Conservation (phyloP, 2,888 invertebrate genomes). For the Autographa gamma region DNA sequence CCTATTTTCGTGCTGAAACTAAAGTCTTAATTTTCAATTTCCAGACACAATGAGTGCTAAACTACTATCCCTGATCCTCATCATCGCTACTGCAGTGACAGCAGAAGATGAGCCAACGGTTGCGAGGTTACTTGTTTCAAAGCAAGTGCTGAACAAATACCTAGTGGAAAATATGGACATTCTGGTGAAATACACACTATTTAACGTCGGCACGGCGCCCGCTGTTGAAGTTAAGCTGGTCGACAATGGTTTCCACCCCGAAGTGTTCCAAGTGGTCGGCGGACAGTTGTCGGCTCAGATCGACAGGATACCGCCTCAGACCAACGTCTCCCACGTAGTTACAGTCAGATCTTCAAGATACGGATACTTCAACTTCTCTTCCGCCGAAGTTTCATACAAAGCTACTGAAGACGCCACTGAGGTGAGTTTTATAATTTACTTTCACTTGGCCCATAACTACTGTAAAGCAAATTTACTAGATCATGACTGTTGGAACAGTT, state of each 20-base stretch:
- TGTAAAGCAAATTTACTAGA: neutral
- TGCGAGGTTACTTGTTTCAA: conserved; percentile 96
- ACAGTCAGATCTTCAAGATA: conserved; percentile 96
- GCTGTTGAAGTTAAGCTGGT: conserved; percentile 96
- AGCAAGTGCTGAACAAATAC: conserved; percentile 98
- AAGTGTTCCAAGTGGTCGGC: conserved; percentile 96
- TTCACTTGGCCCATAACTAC: conserved; percentile 28
- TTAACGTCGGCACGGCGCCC: conserved; percentile 97
- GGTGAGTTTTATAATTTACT: conserved; percentile 78
- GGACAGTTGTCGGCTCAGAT: conserved; percentile 95
- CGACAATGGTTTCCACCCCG: conserved; percentile 97
- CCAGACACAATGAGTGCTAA: conserved; percentile 82
- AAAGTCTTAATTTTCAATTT: conserved; percentile 62
- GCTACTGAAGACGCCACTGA: conserved; percentile 94
- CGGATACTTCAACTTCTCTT: conserved; percentile 99
- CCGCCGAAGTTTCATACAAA: conserved; percentile 97
- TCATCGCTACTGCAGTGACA: conserved; percentile 81
- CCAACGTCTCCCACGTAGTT: conserved; percentile 97
- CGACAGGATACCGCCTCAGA: conserved; percentile 96
- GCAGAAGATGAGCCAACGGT: conserved; percentile 92
- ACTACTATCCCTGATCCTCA: conserved; percentile 82
- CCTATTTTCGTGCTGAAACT: conserved; percentile 34
- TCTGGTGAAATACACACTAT: conserved; percentile 97
- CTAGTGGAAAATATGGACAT: conserved; percentile 99
- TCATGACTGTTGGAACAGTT: neutral